Base-by-base conservation (phyloP, 2,888 invertebrate species). In the Hyppa rectilinea region DNA sequence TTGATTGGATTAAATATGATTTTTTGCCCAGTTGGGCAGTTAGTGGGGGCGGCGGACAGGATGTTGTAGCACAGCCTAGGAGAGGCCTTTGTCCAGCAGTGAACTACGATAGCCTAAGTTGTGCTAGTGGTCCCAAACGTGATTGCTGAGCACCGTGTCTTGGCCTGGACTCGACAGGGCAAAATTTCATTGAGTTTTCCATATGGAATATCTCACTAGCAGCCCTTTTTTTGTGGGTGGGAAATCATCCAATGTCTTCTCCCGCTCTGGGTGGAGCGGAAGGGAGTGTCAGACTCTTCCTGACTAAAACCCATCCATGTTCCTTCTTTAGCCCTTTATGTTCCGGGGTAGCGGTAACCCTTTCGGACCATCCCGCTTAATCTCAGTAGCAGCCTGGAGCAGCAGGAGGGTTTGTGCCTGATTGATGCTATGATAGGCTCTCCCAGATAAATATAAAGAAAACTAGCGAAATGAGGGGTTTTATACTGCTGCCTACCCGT, bases 1-100 rank as follows among this genome's bases (percentile, higher is more conserved):
- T 31, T 29, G 43, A 68, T 61, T 45, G 3, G 12, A 43, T 58
- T 14, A 52, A 47, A 34, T 63, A 38, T 29, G 7, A 45, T 12
- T n/a, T 43, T n/a, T 17, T 45, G 26, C 17, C 5, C 9, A 4
- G 20, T 26, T 31, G 5, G 29, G 38, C n/a, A n/a, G n/a, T n/a
- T n/a, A n/a, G n/a, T n/a, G n/a, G n/a, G n/a, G n/a, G n/a, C n/a
- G n/a, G n/a, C n/a, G n/a, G n/a, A n/a, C n/a, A n/a, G n/a, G n/a
- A n/a, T n/a, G n/a, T n/a, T n/a, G n/a, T n/a, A n/a, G n/a, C n/a
- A n/a, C n/a, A n/a, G n/a, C n/a, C n/a, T n/a, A n/a, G n/a, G n/a
- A n/a, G n/a, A n/a, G n/a, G n/a, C n/a, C n/a, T n/a, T n/a, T n/a
- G n/a, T n/a, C n/a, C n/a, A n/a, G n/a, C n/a, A n/a, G n/a, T n/a